Conservation (phyloP, 2,797 vertebrate genomes). For the Hirundo rustica region DNA sequence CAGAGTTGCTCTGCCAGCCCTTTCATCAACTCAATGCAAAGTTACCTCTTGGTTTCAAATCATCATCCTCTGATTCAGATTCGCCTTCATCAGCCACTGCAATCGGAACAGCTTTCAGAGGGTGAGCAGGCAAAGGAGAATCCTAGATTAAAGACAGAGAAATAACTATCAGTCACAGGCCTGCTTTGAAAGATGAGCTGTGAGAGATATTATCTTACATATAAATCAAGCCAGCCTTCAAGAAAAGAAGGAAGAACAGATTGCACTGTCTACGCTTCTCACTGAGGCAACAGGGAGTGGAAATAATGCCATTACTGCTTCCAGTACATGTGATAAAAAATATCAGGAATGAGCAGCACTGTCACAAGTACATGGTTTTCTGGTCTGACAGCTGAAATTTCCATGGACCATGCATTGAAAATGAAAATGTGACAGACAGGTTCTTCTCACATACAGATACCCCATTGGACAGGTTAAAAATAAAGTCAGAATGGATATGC, state of each 20-base stretch:
- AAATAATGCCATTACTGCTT: neutral
- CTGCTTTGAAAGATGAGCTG: neutral
- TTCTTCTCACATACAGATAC: neutral
- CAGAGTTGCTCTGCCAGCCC: neutral
- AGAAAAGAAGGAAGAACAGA: neutral
- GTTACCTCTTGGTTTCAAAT: constrained; percentile 95
- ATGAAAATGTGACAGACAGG: neutral
- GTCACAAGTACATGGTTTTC: neutral
- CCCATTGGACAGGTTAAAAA: neutral
- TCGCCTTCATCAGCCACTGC: constrained; percentile 96
- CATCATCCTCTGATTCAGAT: constrained; percentile 96
- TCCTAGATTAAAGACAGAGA: constrained; percentile 76
- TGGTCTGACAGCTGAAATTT: neutral
- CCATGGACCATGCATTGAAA: neutral
- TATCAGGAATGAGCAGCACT: neutral
- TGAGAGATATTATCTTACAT: neutral
- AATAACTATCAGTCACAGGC: neutral
- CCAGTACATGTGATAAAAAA: neutral
- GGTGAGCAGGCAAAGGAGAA: constrained; percentile 75
- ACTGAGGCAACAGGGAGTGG: neutral
- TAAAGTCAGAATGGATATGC: neutral
- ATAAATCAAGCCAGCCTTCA: neutral
- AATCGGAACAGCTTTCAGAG: constrained; percentile 90
- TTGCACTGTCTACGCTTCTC: neutral
- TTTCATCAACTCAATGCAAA: neutral